These are phyloP conservation scores for Pachydiplax longipennis DNA, from an alignment of 2,888 invertebrate genomes.

Conservation along the genomic window DNA sequence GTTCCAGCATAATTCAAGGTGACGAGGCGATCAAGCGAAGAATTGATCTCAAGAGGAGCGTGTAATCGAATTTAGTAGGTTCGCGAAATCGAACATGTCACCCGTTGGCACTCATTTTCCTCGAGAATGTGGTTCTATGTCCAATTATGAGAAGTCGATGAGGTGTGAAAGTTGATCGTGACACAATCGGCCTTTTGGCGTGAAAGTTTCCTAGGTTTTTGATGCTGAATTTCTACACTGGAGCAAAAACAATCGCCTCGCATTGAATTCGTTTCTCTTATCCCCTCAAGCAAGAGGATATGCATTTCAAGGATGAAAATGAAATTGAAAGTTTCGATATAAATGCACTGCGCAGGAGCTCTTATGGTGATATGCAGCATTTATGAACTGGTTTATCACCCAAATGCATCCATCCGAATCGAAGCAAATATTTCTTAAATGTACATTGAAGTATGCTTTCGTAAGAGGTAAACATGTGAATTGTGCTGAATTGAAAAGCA, in stretches of 20 bases:
- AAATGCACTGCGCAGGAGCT: neutral
- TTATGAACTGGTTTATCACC: too few relatives aligned
- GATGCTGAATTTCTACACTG: neutral
- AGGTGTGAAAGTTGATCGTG: slow-evolving; percentile 21
- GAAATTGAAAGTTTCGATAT: neutral
- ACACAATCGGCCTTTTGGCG: neutral
- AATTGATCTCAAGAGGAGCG: neutral
- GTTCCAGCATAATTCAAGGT: too few relatives aligned
- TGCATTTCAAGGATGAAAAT: neutral
- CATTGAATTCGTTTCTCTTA: neutral
- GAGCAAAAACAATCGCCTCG: neutral
- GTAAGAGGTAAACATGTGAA: too few relatives aligned
- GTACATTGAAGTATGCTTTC: too few relatives aligned
- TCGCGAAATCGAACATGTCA: neutral
- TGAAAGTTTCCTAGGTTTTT: neutral
- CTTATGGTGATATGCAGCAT: neutral
- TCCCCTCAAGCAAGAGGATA: neutral
- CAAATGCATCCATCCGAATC: too few relatives aligned
- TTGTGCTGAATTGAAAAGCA: too few relatives aligned
- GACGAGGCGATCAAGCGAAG: neutral
- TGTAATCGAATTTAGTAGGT: neutral
- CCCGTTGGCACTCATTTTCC: neutral
- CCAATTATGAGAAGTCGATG: neutral
- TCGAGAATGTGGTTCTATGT: neutral
- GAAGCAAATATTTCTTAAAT: too few relatives aligned